Evolutionary conservation across 2,797 vertebrate genomes (phyloP), one percentile per base, ranked within the genome.

Genomic region (Chromobotia macracanthus): DNA sequence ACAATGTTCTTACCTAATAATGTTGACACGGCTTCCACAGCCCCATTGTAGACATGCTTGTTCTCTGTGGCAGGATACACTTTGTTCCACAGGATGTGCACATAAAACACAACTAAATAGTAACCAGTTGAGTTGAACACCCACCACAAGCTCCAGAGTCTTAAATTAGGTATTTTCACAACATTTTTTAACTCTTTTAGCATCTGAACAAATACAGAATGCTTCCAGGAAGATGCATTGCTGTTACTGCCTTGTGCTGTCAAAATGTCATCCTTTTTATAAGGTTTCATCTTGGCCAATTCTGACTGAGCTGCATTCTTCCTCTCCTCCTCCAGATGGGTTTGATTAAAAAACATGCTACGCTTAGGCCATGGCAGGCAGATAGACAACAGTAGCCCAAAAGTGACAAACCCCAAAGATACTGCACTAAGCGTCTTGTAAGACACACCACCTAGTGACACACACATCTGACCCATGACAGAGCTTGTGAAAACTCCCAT

Each of bases 121-220:
- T 99, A 99, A 16, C 97, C 97, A 0, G 96, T 92, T 0, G 96
- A 98, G 93, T 95, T 98, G 87, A 97, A 95, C 76, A 99, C 28
- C 98, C 98, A 99, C 97, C 97, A 99, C 71, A 98, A 80, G 60
- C 90, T 97, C 98, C 98, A 99, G 72, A 98, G 93, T 44, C 95
- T 93, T 70, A 99, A 91, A 84, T 86, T 95, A 0, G 96, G 95
- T 60, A 85, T 89, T 82, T 0, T 86, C 25, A 88, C 61, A 21
- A 93, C 77, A 0, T 70, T 69, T 55, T 80, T 86, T 64, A 99
- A 72, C 90, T 97, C 95, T 68, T 84, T 65, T 79, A 98, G 84
- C 95, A 98, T 95, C 63, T 93, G 90, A 63, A 92, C 65, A 3
- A 97, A 86, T 1, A 88, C 76, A 0, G 80, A 90, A 35, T 93